These are phyloP conservation scores for Drosophila novamexicana DNA, from an alignment of 1,140 invertebrate genomes.

Conservation along the genomic window DNA sequence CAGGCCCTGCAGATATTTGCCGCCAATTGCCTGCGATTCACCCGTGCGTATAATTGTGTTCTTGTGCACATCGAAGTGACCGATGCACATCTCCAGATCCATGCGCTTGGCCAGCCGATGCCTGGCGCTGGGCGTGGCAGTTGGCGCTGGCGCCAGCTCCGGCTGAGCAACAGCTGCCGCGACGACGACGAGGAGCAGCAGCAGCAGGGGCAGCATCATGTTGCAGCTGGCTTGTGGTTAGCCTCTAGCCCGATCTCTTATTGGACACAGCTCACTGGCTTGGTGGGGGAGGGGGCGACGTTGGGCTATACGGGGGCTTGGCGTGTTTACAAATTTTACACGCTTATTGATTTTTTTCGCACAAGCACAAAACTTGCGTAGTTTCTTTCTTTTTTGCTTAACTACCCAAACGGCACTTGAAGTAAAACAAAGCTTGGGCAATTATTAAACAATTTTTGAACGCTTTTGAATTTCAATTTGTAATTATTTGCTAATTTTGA, in stretches of 20 bases:
- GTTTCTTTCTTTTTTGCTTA: slow-evolving; percentile 2
- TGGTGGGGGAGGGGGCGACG: slow-evolving; percentile 4
- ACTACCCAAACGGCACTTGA: slow-evolving; percentile 4
- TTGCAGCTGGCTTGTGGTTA: slow-evolving; percentile 42
- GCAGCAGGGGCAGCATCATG: slow-evolving; percentile 43
- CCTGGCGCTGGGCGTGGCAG: slow-evolving; percentile 7
- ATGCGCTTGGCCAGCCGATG: slow-evolving; percentile 77
- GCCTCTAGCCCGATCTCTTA: slow-evolving; percentile 28
- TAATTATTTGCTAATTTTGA: slow-evolving; percentile 11
- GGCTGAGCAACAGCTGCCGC: slow-evolving; percentile 53
- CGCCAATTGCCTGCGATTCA: slow-evolving; percentile 94
- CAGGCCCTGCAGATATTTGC: slow-evolving; percentile 93
- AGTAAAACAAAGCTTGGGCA: not conserved
- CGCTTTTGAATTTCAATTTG: not conserved
- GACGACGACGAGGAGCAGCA: slow-evolving; percentile 30
- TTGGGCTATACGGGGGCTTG: slow-evolving; percentile 58
- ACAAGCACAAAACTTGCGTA: slow-evolving; percentile 11
- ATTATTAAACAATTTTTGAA: slow-evolving; percentile 2
- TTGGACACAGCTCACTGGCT: slow-evolving; percentile 55
- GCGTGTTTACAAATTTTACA: slow-evolving; percentile 77
- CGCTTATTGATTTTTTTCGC: slow-evolving; percentile 74
- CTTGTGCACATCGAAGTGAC: slow-evolving; percentile 92
- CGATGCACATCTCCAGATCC: slow-evolving; percentile 80
- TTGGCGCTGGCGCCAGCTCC: slow-evolving; percentile 42
- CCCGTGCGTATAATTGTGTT: slow-evolving; percentile 96